Conservation (phyloP, 2,113 vertebrate genomes). For the Orthonyx spaldingii region DNA sequence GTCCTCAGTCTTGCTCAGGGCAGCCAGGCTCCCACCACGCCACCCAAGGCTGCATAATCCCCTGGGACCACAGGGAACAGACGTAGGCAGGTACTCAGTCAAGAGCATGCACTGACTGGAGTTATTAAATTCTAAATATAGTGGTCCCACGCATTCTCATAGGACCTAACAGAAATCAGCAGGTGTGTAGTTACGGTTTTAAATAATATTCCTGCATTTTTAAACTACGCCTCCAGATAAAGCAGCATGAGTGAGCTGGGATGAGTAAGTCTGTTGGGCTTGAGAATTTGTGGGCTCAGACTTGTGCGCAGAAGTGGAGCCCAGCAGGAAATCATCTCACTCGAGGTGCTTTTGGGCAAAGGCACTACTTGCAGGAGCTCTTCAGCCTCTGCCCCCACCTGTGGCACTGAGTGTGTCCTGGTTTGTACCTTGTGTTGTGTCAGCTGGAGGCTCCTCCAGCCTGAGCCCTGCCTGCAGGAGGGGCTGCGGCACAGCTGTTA, state of each 20-base stretch:
- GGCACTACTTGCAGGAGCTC: not conserved
- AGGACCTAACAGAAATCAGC: not conserved
- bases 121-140: not conserved
- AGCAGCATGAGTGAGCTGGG: not conserved
- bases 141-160: not conserved
- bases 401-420: not conserved
- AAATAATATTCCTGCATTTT: not conserved
- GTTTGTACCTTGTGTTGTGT: not conserved
- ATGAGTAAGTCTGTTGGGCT: not conserved
- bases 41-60: not conserved
- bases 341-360: not conserved
- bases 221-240: not conserved
- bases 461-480: not conserved
- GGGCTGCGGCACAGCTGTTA: not conserved
- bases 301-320: not conserved
- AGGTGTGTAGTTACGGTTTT: not conserved
- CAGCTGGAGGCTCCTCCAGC: not conserved
- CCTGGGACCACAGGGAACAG: not conserved
- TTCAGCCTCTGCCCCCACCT: not conserved
- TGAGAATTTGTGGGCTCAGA: not conserved
- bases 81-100: not conserved
- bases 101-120: not conserved
- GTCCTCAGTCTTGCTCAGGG: not conserved
- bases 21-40: rapidly evolving
- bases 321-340: not conserved